Conservation (phyloP, 2,888 invertebrate species). For the Argynnis bischoffii region DNA sequence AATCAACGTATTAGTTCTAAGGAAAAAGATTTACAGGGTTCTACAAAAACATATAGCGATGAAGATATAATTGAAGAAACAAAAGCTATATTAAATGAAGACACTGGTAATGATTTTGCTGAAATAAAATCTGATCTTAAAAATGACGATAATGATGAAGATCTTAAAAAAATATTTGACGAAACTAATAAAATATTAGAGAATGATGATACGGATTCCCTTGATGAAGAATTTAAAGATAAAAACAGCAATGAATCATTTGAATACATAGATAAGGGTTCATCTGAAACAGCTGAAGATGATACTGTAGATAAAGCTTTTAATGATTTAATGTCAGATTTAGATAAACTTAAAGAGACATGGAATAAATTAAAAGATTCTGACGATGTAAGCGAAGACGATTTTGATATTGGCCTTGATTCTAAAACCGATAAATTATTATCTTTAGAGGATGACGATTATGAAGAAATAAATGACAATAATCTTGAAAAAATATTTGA, state of each 20-base stretch:
- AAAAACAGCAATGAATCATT: conserved; percentile 32
- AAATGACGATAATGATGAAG: conserved; percentile 28
- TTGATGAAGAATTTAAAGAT: conserved; percentile 31
- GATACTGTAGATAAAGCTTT: conserved; percentile 49
- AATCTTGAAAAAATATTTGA: conserved; percentile 38
- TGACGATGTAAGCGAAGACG: conserved; percentile 29
- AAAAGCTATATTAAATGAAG: conserved; percentile 38
- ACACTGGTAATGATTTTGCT: conserved; percentile 36
- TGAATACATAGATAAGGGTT: conserved; percentile 42
- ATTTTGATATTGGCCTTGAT: conserved; percentile 33
- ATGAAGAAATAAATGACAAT: conserved; percentile 41
- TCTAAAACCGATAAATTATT: conserved; percentile 32
- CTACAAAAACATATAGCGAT: conserved; percentile 15
- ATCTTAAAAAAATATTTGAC: conserved; percentile 42
- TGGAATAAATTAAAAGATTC: conserved; percentile 52
- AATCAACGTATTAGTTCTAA: not conserved
- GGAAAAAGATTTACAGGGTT: not conserved
- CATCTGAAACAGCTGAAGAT: conserved; percentile 13
- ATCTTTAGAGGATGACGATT: conserved; percentile 33
- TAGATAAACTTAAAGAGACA: conserved; percentile 57
- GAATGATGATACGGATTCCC: conserved; percentile 42
- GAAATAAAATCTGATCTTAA: conserved; percentile 35
- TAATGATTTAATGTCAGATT: conserved; percentile 57
- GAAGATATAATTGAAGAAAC: conserved; percentile 37
- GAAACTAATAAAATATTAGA: conserved; percentile 46